Conservation (phyloP, 53 echinoderm and acorn worm species). For the Pentamera pediparva region DNA sequence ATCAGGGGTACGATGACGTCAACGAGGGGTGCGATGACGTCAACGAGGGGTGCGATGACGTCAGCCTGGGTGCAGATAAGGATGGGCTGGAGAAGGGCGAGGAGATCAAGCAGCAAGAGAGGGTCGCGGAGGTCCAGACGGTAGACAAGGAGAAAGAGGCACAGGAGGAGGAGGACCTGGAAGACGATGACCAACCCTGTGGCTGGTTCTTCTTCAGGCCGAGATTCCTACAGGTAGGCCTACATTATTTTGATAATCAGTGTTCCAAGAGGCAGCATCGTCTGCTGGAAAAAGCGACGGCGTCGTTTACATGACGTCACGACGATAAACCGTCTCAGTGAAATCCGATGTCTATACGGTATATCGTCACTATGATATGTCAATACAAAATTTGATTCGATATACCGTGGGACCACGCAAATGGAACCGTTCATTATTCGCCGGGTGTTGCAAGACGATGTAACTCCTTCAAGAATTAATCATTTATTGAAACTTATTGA, state of each 20-base stretch:
- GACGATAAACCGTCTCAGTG: no score
- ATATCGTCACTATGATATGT: no score
- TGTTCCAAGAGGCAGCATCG: not conserved
- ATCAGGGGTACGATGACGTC: not conserved
- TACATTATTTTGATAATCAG: not conserved
- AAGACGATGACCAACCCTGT: slow-evolving; percentile 44
- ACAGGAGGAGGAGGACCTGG: slow-evolving; percentile 11
- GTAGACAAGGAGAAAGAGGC: slow-evolving; percentile 34
- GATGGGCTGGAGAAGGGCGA: not conserved
- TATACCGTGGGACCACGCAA: no score
- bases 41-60: not conserved
- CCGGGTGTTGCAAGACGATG: no score
- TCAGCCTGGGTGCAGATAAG: not conserved
- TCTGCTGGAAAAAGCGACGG: not conserved
- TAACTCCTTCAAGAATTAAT: no score
- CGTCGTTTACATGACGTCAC: no score
- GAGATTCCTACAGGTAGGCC: slow-evolving; percentile 22
- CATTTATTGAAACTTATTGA: no score
- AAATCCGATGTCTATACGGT: no score
- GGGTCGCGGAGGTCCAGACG: slow-evolving; percentile 23
- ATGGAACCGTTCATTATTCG: no score
- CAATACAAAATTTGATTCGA: no score
- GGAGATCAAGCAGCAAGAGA: slow-evolving; percentile 38
- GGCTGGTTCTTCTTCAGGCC: slow-evolving; percentile 54
- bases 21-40: slow-evolving; percentile 15